phyloP scores from a whole-genome alignment of 2,797 vertebrate genomes.

The Typhlichthys eigenmanni region DNA sequence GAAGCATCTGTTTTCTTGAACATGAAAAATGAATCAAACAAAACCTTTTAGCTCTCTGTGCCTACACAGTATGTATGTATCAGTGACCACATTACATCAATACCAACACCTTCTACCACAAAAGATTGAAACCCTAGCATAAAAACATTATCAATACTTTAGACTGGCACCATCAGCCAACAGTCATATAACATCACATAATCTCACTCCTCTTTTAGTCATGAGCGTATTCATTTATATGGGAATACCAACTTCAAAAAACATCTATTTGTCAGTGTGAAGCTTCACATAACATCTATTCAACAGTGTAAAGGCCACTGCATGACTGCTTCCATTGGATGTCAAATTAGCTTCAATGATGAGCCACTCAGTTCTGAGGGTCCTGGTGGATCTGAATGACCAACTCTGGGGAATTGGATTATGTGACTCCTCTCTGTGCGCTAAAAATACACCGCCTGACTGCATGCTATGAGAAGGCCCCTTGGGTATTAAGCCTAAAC shows the following conservation, averaged over 20 bases:
- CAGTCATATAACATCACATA: conserved; percentile 31
- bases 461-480: conserved; percentile 23
- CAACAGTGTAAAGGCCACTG: conserved; percentile 7
- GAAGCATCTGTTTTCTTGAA: conserved; percentile 55
- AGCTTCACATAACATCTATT: background rate
- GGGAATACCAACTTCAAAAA: conserved; percentile 38
- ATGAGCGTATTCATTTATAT: conserved; percentile 14
- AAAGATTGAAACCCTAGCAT: conserved; percentile 36
- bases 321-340: conserved; percentile 50
- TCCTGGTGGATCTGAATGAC: conserved; percentile 41
- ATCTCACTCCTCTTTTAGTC: conserved; percentile 19
- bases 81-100: conserved; percentile 55
- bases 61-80: conserved; percentile 38
- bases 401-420: conserved; percentile 39
- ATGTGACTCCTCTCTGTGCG: conserved; percentile 34
- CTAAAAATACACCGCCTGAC: conserved; percentile 4
- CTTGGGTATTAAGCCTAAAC: conserved; percentile 7
- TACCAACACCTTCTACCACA: conserved; percentile 52
- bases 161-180: conserved; percentile 23
- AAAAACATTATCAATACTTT: conserved; percentile 49
- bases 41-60: conserved; percentile 29
- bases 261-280: background rate
- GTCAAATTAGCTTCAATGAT: conserved; percentile 64
- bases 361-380: conserved; percentile 51
- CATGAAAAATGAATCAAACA: conserved; percentile 65